Conservation (phyloP, 2,113 vertebrate genomes). For the Dermatemys mawii region DNA sequence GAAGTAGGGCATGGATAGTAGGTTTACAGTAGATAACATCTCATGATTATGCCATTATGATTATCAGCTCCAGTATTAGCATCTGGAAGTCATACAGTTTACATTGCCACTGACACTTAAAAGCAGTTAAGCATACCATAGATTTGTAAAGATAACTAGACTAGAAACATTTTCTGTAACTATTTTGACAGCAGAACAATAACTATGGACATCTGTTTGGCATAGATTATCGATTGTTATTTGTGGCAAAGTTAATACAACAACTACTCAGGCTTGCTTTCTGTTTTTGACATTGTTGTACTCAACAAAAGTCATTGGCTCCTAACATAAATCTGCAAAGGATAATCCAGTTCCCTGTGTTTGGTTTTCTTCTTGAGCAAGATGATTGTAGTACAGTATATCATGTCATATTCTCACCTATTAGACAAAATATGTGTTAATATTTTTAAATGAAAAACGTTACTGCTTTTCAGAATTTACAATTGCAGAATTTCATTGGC, state of each 20-base stretch:
- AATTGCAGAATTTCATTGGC: conserved; percentile 5
- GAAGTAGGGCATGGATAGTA: conserved; percentile 30
- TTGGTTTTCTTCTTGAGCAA: conserved; percentile 31
- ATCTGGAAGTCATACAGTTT: conserved; percentile 37
- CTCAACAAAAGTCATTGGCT: conserved; percentile 63
- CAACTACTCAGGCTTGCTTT: conserved; percentile 33
- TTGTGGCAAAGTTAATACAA: conserved; percentile 56
- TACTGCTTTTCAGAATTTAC: not conserved
- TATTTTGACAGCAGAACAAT: not conserved
- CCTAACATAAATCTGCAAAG: conserved; percentile 22
- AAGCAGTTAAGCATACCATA: not conserved
- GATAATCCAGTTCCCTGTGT: conserved; percentile 19
- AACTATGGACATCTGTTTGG: not conserved
- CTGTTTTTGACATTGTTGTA: conserved; percentile 18
- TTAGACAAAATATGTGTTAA: conserved; percentile 7
- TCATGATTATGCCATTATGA: conserved; percentile 51
- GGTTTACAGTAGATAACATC: conserved; percentile 46
- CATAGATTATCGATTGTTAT: not conserved
- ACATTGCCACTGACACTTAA: conserved; percentile 8
- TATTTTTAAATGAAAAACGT: conserved; percentile 42
- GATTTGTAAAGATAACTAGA: conserved; percentile 19
- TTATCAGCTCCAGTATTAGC: conserved; percentile 25
- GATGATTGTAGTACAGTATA: conserved; percentile 5
- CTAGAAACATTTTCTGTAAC: not conserved
- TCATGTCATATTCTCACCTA: conserved; percentile 5